Conservation (phyloP, 2,113 vertebrate species). For the Eidolon helvum region DNA sequence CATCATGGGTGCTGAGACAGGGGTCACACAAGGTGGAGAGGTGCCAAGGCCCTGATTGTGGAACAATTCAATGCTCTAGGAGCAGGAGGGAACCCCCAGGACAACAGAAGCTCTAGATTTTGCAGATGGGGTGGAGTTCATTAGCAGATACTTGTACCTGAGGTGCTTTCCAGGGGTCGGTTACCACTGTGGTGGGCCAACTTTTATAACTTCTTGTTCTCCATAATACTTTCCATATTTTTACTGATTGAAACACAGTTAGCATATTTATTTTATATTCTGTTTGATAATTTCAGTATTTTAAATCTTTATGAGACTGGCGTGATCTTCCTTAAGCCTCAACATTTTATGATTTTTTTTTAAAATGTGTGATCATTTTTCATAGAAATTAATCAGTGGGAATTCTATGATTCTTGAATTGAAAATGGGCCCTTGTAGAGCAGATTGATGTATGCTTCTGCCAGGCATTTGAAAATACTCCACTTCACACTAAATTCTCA, state of each 20-base stretch:
- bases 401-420: not conserved
- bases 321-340: not conserved
- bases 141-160: not conserved
- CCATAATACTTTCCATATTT: not conserved
- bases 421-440: not conserved
- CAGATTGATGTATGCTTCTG: not conserved
- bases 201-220: not conserved
- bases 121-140: not conserved
- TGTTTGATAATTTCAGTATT: not conserved
- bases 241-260: not conserved
- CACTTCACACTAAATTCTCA: not conserved
- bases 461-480: not conserved
- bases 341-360: not conserved
- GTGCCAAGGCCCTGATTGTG: fast-evolving
- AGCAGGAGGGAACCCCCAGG: not conserved
- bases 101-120: not conserved
- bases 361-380: not conserved
- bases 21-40: not conserved
- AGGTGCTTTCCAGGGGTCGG: not conserved
- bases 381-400: not conserved
- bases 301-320: not conserved
- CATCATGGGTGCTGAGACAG: not conserved
- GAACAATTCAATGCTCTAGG: not conserved
- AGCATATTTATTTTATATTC: not conserved
- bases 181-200: not conserved